Evolutionary conservation across 1,140 invertebrate species (phyloP), one percentile per base, ranked within the genome.

Genomic region (Pristionchus pacificus): DNA sequence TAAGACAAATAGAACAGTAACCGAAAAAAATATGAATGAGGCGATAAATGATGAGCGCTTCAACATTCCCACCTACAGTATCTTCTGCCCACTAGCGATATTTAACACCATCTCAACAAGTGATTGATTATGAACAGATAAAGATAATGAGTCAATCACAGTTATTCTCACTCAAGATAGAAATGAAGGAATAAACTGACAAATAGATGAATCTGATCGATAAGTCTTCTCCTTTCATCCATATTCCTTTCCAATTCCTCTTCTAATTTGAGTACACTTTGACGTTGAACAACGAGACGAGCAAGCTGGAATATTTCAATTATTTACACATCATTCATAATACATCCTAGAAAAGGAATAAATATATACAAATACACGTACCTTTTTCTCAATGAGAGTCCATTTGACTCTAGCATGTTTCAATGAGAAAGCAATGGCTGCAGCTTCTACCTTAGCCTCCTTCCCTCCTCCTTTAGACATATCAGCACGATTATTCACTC

Each of bases 311-410:
- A 55, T 31, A 19, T 24, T 38, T 75, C 27, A 49, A 49, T 49
- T 59, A 30, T 59, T 25, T 29, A 14, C 15, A 31, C 28, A 62
- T 67, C 2, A 6, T 27, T 57, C 3, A n/a, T 3, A 58, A 19
- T 30, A n/a, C 6, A 10, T 49, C 38, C 6, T 19, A 49, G 19
- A 49, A 10, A 49, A 49, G 19, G 38, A 49, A 19, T 49, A 19
- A 49, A 6, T 49, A 19, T n/a, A n/a, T n/a, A n/a, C n/a, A n/a
- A 57, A 57, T 57, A n/a, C 32, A 66, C 68, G 2, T 3, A 74
- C 72, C 66, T 74, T 74, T 30, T 75, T 74, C 72, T 74, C 74
- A 68, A 76, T 75, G 10, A 64, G 33, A 68, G 29, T 62, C 71
- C 71, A 74, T 71, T 76, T 71, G 27, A 76, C 57, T 63, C 68